phyloP scores from a whole-genome alignment of 1,140 invertebrate species.

The Anadara kagoshimensis region DNA sequence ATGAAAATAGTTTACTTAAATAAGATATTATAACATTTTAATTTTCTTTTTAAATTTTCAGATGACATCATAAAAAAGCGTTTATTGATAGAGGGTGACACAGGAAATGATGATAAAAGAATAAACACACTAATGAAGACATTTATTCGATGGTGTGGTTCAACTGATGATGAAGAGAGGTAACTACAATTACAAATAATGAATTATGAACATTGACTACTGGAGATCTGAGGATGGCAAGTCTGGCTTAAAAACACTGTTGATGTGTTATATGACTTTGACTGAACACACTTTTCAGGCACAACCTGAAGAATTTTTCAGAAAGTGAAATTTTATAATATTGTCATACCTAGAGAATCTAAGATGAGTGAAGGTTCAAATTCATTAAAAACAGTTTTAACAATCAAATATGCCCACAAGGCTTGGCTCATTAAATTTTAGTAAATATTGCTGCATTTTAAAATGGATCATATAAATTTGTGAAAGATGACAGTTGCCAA shows the following conservation, averaged over 20 bases:
- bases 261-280: neutral
- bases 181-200: constrained; percentile 61
- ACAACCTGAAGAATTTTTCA: neutral
- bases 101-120: constrained; percentile 93
- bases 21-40: neutral
- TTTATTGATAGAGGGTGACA: constrained; percentile 95
- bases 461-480: too few species aligned
- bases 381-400: too few species aligned
- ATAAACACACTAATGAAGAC: constrained; percentile 90
- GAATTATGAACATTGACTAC: too few species aligned
- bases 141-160: constrained; percentile 89
- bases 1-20: too few species aligned
- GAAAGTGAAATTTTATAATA: too few species aligned
- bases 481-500: too few species aligned
- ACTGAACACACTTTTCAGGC: neutral
- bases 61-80: constrained; percentile 94
- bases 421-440: too few species aligned
- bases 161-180: constrained; percentile 80
- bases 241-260: neutral
- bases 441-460: too few species aligned
- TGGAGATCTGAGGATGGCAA: too few species aligned
- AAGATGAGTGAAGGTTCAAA: too few species aligned
- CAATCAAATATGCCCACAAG: too few species aligned
- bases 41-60: constrained; percentile 73
- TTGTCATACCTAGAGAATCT: too few species aligned